phyloP scores from a whole-genome alignment of 2,113 vertebrate genomes.

The Fukomys damarensis region DNA sequence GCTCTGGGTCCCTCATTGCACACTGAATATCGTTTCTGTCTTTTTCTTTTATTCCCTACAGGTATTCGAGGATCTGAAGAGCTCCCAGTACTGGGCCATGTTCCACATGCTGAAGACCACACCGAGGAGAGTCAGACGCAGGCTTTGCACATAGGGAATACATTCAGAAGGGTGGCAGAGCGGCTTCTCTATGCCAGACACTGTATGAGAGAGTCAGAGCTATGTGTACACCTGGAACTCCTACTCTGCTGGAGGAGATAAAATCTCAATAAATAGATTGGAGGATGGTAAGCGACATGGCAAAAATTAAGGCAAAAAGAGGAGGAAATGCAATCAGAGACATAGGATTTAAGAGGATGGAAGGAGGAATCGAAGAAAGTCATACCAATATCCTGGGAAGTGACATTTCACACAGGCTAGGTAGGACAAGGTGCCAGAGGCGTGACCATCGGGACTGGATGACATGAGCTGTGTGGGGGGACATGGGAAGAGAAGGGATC shows the following conservation, averaged over 20 bases:
- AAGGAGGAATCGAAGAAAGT: no score
- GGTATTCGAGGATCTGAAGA: no score
- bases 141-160: not conserved
- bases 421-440: not conserved
- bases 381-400: no score
- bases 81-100: no score
- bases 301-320: not conserved
- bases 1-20: no score
- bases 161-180: not conserved
- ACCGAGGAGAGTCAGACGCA: not conserved
- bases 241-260: not conserved
- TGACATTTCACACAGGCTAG: not conserved
- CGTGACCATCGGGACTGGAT: not conserved
- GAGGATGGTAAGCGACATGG: not conserved
- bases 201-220: not conserved
- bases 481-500: no score
- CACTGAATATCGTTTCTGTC: no score
- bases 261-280: not conserved
- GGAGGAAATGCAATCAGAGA: not conserved
- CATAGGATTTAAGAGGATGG: not conserved
- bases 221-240: not conserved
- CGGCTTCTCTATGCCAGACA: not conserved
- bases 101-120: not conserved
- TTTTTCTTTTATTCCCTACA: no score
- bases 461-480: not conserved